phyloP scores from a whole-genome alignment of 92 coral and sea anemone species.

The Phenganax stokvisi region DNA sequence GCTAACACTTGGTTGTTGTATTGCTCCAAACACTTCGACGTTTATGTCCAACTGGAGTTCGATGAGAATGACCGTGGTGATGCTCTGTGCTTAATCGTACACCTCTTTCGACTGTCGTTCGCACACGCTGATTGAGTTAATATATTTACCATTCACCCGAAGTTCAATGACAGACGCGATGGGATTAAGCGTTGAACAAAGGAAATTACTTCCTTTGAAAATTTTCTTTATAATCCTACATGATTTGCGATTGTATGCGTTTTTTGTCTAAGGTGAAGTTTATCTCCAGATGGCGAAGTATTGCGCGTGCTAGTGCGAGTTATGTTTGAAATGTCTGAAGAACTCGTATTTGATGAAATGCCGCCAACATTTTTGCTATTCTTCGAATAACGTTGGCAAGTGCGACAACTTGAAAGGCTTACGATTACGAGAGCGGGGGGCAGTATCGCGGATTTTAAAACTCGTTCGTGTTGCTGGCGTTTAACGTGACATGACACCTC shows the following conservation, averaged over 20 bases:
- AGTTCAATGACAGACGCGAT: constrained; percentile 39
- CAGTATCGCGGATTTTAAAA: background rate
- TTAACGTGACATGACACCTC: constrained; percentile 24
- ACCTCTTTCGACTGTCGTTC: constrained; percentile 6
- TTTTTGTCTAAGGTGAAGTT: background rate
- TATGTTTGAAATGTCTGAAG: constrained; percentile 37
- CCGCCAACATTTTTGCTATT: constrained; percentile 41
- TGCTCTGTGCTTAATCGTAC: constrained; percentile 8
- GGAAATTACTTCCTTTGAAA: constrained; percentile 12
- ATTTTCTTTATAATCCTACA: background rate
- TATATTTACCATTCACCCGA: constrained; percentile 37
- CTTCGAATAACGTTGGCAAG: constrained; percentile 28
- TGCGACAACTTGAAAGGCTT: constrained; percentile 17
- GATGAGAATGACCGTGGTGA: constrained; percentile 1
- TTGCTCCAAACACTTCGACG: background rate
- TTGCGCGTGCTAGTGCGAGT: constrained; percentile 12
- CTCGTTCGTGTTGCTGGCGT: background rate
- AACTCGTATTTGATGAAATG: constrained; percentile 17
- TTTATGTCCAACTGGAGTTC: constrained; percentile 1
- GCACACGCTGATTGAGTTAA: constrained; percentile 34
- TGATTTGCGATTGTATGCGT: constrained; percentile 2
- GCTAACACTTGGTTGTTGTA: background rate
- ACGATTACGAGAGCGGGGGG: background rate
- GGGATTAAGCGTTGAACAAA: constrained; percentile 30
- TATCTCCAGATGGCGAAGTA: constrained; percentile 25